Percentiles rank a stretch among this genome's conserved stretches.
phyloP scores from a whole-genome alignment of 2,888 invertebrate species.

The Lomographa bimaculata region DNA sequence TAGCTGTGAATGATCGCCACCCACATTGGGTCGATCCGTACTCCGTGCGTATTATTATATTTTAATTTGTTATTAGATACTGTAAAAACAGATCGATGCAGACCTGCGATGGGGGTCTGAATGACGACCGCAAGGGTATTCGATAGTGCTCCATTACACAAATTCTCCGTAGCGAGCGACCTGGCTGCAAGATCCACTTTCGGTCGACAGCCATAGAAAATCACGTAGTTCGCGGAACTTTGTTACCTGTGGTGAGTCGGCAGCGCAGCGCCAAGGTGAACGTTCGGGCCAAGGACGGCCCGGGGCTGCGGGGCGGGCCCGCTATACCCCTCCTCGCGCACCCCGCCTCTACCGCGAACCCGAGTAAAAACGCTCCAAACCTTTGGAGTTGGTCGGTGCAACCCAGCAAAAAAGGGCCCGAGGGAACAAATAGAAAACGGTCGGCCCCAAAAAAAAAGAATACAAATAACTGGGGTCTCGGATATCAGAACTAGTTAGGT shows the following conservation, averaged over 20 bases:
- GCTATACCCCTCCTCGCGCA: slow-evolving; percentile 42
- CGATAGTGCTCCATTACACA: slow-evolving; percentile 26
- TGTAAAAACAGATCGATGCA: slow-evolving; percentile 47
- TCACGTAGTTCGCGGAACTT: slow-evolving; percentile 83
- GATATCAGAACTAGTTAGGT: slow-evolving; percentile 69
- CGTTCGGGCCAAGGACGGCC: slow-evolving; percentile 82
- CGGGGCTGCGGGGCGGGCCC: slow-evolving; percentile 69
- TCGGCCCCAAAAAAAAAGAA: slow-evolving; percentile 61
- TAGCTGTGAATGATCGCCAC: slow-evolving; percentile 62
- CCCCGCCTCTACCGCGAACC: slow-evolving; percentile 49
- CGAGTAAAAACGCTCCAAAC: slow-evolving; percentile 74
- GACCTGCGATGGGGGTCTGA: slow-evolving; percentile 39
- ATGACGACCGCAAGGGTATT: slow-evolving; percentile 11
- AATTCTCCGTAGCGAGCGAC: slow-evolving; percentile 22
- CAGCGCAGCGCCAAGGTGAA: slow-evolving; percentile 81
- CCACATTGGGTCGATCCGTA: slow-evolving; percentile 50
- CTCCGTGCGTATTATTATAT: slow-evolving; percentile 27
- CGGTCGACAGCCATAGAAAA: slow-evolving; percentile 79
- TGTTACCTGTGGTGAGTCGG: slow-evolving; percentile 79
- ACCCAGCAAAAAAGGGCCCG: slow-evolving; percentile 78
- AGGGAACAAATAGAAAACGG: slow-evolving; percentile 81
- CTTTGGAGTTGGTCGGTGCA: slow-evolving; percentile 70
- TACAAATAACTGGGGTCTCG: slow-evolving; percentile 71
- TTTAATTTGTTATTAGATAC: slow-evolving; percentile 51
- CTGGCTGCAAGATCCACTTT: slow-evolving; percentile 65